Evolutionary conservation across 2,888 invertebrate genomes (phyloP).

Genomic region (Pyrocoelia pectoralis): DNA sequence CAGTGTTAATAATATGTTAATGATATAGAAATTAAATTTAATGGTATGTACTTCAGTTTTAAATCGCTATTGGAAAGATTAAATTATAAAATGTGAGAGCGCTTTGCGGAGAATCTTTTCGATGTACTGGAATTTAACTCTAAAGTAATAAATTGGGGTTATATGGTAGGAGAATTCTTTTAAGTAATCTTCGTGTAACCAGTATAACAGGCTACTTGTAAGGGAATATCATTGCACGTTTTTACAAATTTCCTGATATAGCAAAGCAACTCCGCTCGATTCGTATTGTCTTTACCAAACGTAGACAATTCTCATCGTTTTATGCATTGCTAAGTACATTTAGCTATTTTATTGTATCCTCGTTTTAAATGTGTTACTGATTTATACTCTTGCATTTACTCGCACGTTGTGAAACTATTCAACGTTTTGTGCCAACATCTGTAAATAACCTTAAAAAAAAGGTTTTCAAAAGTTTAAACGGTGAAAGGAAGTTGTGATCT

Average conservation of each 20-base stretch:
- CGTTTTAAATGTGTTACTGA: not conserved
- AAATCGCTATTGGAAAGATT: too few relatives aligned
- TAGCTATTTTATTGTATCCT: slow-evolving; percentile 4
- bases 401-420: not conserved
- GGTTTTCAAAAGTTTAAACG: not conserved
- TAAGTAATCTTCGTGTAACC: slow-evolving; percentile 2
- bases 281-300: slow-evolving; percentile 26
- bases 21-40: too few relatives aligned
- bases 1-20: too few relatives aligned
- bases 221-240: slow-evolving; percentile 31
- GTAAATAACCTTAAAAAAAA: not conserved
- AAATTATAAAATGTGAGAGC: too few relatives aligned
- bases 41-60: too few relatives aligned
- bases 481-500: not conserved
- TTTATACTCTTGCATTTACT: not conserved
- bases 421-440: not conserved
- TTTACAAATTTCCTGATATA: slow-evolving; percentile 36
- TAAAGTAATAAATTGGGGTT: slow-evolving; percentile 9
- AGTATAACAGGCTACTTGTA: slow-evolving; percentile 25
- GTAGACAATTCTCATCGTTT: slow-evolving; percentile 12
- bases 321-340: not conserved
- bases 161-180: slow-evolving; percentile 5
- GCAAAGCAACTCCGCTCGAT: slow-evolving; percentile 19
- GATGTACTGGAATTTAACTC: slow-evolving; percentile 5
- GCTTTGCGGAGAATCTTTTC: not conserved